Evolutionary conservation across 1,140 invertebrate species (phyloP).

Genomic region (Drosophila malerkotliana): DNA sequence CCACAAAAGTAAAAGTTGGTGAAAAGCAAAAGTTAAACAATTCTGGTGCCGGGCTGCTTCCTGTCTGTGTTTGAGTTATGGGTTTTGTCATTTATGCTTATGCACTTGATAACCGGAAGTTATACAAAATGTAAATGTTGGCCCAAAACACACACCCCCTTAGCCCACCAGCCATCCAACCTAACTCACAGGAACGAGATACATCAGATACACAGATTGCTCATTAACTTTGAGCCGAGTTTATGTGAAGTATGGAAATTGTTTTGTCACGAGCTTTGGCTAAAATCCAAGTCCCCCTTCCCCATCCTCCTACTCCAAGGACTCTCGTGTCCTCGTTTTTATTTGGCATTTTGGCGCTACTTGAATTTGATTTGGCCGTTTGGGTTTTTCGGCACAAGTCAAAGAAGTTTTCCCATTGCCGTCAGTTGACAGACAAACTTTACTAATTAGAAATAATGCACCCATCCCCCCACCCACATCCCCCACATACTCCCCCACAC

Average conservation of each 20-base stretch:
- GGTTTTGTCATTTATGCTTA: slow-evolving; percentile 50
- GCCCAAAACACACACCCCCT: neutral
- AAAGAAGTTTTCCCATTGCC: slow-evolving; percentile 65
- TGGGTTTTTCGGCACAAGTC: slow-evolving; percentile 63
- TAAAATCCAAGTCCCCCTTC: slow-evolving; percentile 28
- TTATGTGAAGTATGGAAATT: slow-evolving; percentile 38
- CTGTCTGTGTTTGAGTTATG: slow-evolving; percentile 53
- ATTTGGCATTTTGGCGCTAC: slow-evolving; percentile 66
- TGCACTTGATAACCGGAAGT: slow-evolving; percentile 49
- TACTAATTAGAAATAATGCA: slow-evolving; percentile 82
- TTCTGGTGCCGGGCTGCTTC: slow-evolving; percentile 11
- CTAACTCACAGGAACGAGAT: neutral
- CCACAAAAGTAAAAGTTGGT: slow-evolving; percentile 20
- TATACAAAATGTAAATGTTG: slow-evolving; percentile 64
- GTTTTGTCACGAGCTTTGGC: slow-evolving; percentile 36
- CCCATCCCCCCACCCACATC: slow-evolving; percentile 40
- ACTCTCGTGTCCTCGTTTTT: slow-evolving; percentile 11
- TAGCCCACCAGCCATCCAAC: slow-evolving; percentile 2
- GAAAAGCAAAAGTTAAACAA: slow-evolving; percentile 44
- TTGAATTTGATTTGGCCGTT: slow-evolving; percentile 68
- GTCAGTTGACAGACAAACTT: slow-evolving; percentile 69
- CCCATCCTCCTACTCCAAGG: neutral
- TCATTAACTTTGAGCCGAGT: slow-evolving; percentile 52
- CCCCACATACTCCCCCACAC: slow-evolving; percentile 30
- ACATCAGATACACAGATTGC: slow-evolving; percentile 23